Conservation (phyloP, 2,797 vertebrate genomes). For the Sebastes ruberrimus region DNA sequence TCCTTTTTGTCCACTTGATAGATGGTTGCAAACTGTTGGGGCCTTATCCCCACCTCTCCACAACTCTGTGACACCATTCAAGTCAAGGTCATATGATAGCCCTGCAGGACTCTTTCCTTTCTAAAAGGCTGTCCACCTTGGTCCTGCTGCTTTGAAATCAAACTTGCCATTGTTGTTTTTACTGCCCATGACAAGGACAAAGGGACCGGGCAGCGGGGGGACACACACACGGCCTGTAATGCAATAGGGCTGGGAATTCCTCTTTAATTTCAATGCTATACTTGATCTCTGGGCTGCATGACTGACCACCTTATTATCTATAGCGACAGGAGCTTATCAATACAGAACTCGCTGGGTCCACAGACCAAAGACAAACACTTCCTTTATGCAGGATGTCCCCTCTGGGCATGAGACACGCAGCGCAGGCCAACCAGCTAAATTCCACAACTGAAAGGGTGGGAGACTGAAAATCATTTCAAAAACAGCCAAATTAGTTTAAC, state of each 20-base stretch:
- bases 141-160: slow-evolving; percentile 80
- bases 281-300: slow-evolving; percentile 91
- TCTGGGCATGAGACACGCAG: slow-evolving; percentile 74
- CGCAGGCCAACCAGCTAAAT: slow-evolving; percentile 75
- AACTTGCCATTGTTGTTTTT: slow-evolving; percentile 84
- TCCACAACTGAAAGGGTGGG: slow-evolving; percentile 53
- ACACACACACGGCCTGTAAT: slow-evolving; percentile 83
- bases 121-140: slow-evolving; percentile 67
- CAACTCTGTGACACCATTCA: slow-evolving; percentile 70
- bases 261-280: slow-evolving; percentile 90
- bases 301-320: slow-evolving; percentile 92
- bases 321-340: slow-evolving; percentile 85
- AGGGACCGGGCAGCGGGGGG: slow-evolving; percentile 50
- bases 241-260: slow-evolving; percentile 90
- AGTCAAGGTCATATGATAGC: slow-evolving; percentile 80
- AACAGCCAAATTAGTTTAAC: slow-evolving; percentile 13
- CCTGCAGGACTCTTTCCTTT: slow-evolving; percentile 69
- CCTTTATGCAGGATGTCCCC: slow-evolving; percentile 82
- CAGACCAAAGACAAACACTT: slow-evolving; percentile 87
- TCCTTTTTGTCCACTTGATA: slow-evolving; percentile 67
- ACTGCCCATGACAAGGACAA: slow-evolving; percentile 82
- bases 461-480: slow-evolving; percentile 42
- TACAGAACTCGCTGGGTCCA: slow-evolving; percentile 75
- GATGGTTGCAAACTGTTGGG: slow-evolving; percentile 64
- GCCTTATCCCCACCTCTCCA: slow-evolving; percentile 66